These are phyloP conservation scores for Bedellia somnulentella DNA, from an alignment of 2,888 invertebrate genomes.

Conservation along the genomic window DNA sequence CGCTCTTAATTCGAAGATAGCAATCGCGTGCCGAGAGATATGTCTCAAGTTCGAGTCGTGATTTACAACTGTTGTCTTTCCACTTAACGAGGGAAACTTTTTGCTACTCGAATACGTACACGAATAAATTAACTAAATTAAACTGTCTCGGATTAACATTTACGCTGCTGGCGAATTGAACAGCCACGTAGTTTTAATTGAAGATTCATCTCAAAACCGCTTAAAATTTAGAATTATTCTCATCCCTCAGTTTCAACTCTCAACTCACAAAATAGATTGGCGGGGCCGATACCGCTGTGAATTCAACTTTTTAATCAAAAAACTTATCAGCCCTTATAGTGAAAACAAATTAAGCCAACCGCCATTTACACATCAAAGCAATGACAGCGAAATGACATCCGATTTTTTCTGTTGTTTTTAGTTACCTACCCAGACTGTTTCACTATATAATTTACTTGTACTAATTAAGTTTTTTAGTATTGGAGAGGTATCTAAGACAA, in stretches of 20 bases:
- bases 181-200: no score
- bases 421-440: no score
- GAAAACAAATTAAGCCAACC: not conserved
- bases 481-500: no score
- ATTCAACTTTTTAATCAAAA: conserved; percentile 7
- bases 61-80: conserved; percentile 43
- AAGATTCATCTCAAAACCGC: no score
- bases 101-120: conserved; percentile 28
- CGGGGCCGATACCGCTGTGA: not conserved
- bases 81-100: conserved; percentile 46
- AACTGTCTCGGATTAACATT: conserved; percentile 20
- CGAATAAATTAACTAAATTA: conserved; percentile 39
- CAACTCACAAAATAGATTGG: no score
- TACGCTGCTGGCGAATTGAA: no score
- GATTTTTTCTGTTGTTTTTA: no score
- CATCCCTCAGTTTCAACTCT: no score
- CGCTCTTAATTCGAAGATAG: conserved; percentile 38
- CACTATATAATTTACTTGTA: no score
- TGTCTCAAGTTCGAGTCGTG: conserved; percentile 24
- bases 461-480: no score
- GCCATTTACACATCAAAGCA: conserved; percentile 3
- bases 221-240: no score
- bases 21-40: conserved; percentile 39
- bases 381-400: no score
- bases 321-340: conserved; percentile 4